Evolutionary conservation across 35 echinoderm and acorn worm species (phyloP).

Genomic region (Nesometra sesokonis): DNA sequence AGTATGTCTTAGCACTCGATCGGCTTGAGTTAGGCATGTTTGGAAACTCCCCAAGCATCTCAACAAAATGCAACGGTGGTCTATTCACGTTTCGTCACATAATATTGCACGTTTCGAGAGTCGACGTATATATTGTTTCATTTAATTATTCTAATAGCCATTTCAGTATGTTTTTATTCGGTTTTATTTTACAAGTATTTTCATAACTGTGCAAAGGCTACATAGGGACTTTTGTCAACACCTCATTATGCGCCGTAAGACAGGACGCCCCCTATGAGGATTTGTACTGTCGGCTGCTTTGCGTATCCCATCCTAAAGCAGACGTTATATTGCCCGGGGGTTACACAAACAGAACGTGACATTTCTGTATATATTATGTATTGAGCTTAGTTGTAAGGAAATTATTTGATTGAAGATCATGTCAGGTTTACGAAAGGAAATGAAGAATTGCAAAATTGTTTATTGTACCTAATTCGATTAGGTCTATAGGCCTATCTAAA

Average conservation of each 20-base stretch:
- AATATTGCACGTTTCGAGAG: background rate
- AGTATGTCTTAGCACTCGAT: background rate
- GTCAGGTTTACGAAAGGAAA: background rate
- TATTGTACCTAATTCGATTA: background rate
- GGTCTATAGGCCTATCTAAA: too few species aligned
- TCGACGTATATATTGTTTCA: background rate
- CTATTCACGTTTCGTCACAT: background rate
- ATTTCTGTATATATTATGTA: background rate
- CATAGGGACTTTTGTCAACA: background rate
- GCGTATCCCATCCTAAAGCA: background rate
- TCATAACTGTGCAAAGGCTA: background rate
- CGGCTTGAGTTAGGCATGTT: background rate
- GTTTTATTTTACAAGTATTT: background rate
- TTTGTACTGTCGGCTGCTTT: background rate
- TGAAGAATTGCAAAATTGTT: background rate
- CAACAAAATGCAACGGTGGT: background rate
- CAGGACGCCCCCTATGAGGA: background rate
- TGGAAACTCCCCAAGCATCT: background rate
- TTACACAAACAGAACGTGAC: background rate
- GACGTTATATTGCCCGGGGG: background rate
- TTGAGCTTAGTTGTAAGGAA: background rate
- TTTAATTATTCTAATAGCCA: background rate
- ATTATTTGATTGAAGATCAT: background rate
- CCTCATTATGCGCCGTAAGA: background rate
- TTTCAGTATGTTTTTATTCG: background rate